Evolutionary conservation across 2,113 vertebrate genomes (phyloP).

Genomic region (Heterotis niloticus): DNA sequence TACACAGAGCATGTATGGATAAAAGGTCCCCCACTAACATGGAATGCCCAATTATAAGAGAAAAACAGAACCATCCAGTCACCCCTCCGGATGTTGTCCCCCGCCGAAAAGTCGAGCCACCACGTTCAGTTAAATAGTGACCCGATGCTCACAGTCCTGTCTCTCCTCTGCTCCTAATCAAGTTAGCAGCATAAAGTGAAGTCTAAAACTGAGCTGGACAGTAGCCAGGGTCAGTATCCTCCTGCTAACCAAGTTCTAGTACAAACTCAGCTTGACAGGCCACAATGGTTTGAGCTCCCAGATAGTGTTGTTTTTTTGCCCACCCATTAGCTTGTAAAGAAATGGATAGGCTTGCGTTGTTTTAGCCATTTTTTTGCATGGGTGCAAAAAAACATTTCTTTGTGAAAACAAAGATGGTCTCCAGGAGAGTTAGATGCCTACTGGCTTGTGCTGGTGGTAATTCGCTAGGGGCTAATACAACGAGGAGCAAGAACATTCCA

Average conservation of each 20-base stretch:
- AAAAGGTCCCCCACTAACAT: slow-evolving; percentile 1
- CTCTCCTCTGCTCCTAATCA: neutral
- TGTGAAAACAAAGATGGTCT: neutral
- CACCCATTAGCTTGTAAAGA: neutral
- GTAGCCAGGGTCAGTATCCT: neutral
- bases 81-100: neutral
- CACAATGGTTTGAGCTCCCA: neutral
- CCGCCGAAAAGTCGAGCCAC: neutral
- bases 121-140: slow-evolving; percentile 4
- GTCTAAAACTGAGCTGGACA: neutral
- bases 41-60: neutral
- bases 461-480: neutral
- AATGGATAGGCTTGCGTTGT: neutral
- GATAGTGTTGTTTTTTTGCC: neutral
- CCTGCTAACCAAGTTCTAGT: neutral
- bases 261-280: neutral
- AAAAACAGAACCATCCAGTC: neutral
- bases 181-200: neutral
- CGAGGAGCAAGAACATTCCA: neutral
- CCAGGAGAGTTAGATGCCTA: neutral
- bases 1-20: neutral
- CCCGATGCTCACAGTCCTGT: neutral
- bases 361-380: too few relatives aligned
- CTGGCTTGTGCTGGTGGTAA: neutral
- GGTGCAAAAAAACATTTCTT: neutral